These are phyloP conservation scores for Ginglymostoma cirratum DNA, from an alignment of 2,113 vertebrate genomes.

Conservation along the genomic window DNA sequence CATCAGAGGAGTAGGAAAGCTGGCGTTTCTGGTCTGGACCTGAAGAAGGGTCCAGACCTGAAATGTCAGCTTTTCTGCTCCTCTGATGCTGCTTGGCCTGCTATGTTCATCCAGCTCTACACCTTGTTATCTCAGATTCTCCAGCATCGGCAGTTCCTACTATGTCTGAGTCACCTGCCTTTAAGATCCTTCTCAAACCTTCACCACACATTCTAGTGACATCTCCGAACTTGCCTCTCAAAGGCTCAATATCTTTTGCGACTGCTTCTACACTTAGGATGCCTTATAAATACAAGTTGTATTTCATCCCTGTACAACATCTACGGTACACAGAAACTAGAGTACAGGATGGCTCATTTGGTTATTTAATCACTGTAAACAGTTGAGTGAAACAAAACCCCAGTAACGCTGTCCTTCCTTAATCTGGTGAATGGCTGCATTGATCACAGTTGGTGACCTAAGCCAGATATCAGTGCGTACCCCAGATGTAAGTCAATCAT, in stretches of 20 bases:
- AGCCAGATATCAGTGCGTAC: slow-evolving; percentile 44
- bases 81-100: too few relatives aligned
- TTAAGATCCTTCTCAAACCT: not conserved
- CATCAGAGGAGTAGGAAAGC: too few relatives aligned
- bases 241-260: not conserved
- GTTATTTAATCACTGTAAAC: not conserved
- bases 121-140: too few relatives aligned
- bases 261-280: not conserved
- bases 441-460: slow-evolving; percentile 13
- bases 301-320: not conserved
- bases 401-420: not conserved
- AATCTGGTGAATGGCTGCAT: too few relatives aligned
- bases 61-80: too few relatives aligned
- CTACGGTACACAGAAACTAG: too few relatives aligned
- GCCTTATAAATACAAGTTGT: not conserved
- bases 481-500: not conserved
- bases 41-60: too few relatives aligned
- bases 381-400: not conserved
- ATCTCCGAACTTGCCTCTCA: not conserved
- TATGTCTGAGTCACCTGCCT: not conserved
- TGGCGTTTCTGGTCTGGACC: too few relatives aligned
- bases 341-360: not conserved
- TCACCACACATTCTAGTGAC: not conserved
- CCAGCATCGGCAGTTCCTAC: too few relatives aligned
- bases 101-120: too few relatives aligned